Evolutionary conservation across 2,113 vertebrate species (phyloP).

Genomic region (Dendrocopos noguchii): DNA sequence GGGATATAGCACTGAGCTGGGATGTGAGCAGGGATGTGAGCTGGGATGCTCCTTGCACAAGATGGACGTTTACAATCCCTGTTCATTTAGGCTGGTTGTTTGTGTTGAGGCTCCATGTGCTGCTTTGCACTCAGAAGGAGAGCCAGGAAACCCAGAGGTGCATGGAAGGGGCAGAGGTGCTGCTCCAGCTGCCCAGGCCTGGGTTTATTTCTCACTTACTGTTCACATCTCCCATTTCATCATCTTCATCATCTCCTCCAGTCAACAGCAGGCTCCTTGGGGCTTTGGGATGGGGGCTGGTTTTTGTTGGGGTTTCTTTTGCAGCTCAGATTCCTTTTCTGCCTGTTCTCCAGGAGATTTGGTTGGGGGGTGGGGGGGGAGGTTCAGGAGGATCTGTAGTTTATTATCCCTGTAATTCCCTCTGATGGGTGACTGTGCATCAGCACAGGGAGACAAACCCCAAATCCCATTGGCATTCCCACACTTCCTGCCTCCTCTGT

Average conservation of each 20-base stretch:
- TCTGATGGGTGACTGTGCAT: not conserved
- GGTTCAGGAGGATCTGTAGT: not conserved
- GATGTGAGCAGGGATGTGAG: too few relatives aligned
- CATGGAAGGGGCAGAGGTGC: not conserved
- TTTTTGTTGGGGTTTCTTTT: not conserved
- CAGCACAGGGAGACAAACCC: not conserved
- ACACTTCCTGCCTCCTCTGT: not conserved
- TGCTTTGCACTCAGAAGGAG: not conserved
- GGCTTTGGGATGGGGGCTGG: too few relatives aligned
- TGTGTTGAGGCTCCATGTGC: not conserved
- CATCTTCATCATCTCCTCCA: not conserved
- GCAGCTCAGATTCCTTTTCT: not conserved
- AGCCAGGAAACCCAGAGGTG: not conserved
- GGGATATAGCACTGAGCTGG: too few relatives aligned
- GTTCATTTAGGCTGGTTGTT: too few relatives aligned
- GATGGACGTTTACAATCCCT: not conserved
- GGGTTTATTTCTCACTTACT: not conserved
- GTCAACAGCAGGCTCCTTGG: not conserved
- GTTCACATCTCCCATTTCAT: not conserved
- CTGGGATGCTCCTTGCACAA: accelerated
- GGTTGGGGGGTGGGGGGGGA: too few relatives aligned
- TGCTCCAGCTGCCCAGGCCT: not conserved
- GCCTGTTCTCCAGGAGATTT: not conserved
- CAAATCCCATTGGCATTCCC: too few relatives aligned
- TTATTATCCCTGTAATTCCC: not conserved